Base-by-base conservation (phyloP, 2,888 invertebrate genomes). In the Sericinus montela region DNA sequence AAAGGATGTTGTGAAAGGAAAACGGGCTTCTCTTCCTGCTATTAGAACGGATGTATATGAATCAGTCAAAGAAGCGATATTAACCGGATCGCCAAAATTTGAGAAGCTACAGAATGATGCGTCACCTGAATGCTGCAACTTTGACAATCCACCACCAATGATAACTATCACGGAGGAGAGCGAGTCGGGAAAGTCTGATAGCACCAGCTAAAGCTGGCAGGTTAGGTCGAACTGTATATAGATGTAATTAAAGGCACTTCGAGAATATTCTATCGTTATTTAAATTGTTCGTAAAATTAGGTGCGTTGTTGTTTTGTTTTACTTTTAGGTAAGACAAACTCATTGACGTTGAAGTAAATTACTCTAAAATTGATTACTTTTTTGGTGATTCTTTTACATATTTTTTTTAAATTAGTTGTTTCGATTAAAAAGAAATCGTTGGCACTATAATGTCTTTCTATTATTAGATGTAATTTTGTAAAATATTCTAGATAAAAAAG, bases 81-180 rank as follows among this genome's bases (percentile, higher is more conserved):
- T 90, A 0, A 73, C 80, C 16, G 80, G 82, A 1, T 90, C 90
- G n/a, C 91, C 91, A 0, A 91, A 91, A 60, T 92, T 92, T 63
- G 91, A 91, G 65, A 87, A 90, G 55, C 68, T 91, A 14, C 80
- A 77, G 52, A 90, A 91, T 63, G 91, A 91, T 41, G 77, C 80
- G 30, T 91, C 91, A 34, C 75, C 81, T 7, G 72, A 69, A 40
- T 84, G 81, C 19, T 63, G 59, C 13, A 6, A 25, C 13, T 60
- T 55, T 10, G 83, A 74, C 32, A 75, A 78, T 45, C 68, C 76
- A 9, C 80, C 81, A 1, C 88, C 89, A 0, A 78, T 89, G 81
- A 89, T 88, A 45, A 89, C 88, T 0, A 89, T 89, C 37, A 88
- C 89, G 1, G 89, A 89, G 57, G 89, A 89, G 50, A 75, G 70